phyloP scores from a whole-genome alignment of 2,113 vertebrate genomes.

The Anoplopoma fimbria region DNA sequence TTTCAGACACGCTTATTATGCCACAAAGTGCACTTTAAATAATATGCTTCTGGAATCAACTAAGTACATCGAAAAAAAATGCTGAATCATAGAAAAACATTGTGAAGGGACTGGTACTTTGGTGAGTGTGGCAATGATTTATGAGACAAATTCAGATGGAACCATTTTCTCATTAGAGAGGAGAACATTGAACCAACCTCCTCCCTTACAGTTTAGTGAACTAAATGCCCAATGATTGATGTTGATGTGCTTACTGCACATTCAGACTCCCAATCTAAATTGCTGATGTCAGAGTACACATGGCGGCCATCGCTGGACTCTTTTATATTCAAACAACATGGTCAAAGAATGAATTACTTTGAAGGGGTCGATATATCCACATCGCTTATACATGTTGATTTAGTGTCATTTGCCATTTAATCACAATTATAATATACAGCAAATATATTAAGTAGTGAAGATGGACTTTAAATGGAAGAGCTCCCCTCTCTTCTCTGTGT shows the following conservation, averaged over 20 bases:
- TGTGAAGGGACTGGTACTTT: constrained; percentile 36
- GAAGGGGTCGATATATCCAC: constrained; percentile 20
- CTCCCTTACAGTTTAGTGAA: constrained; percentile 64
- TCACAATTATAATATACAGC: too few relatives aligned
- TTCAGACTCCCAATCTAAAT: constrained; percentile 63
- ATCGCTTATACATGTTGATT: constrained; percentile 62
- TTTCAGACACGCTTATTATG: constrained; percentile 28
- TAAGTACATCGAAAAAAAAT: constrained; percentile 48
- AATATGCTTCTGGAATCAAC: constrained; percentile 23
- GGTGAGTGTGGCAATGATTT: constrained; percentile 70
- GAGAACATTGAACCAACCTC: constrained; percentile 70
- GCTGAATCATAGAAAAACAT: constrained; percentile 62
- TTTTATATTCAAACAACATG: constrained; percentile 50
- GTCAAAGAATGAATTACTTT: constrained; percentile 49
- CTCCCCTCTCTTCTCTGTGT: background rate
- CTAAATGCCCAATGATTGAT: constrained; percentile 77
- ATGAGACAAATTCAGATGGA: constrained; percentile 75
- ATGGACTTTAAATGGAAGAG: constrained; percentile 46
- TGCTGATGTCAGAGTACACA: constrained; percentile 60
- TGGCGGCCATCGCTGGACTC: constrained; percentile 23
- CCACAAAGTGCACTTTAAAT: constrained; percentile 27
- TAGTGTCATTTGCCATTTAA: constrained; percentile 54
- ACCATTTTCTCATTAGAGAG: constrained; percentile 77
- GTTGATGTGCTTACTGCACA: constrained; percentile 64
- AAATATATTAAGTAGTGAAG: constrained; percentile 24